Conservation (phyloP, 2,888 invertebrate species). For the Andrena haemorrhoa region DNA sequence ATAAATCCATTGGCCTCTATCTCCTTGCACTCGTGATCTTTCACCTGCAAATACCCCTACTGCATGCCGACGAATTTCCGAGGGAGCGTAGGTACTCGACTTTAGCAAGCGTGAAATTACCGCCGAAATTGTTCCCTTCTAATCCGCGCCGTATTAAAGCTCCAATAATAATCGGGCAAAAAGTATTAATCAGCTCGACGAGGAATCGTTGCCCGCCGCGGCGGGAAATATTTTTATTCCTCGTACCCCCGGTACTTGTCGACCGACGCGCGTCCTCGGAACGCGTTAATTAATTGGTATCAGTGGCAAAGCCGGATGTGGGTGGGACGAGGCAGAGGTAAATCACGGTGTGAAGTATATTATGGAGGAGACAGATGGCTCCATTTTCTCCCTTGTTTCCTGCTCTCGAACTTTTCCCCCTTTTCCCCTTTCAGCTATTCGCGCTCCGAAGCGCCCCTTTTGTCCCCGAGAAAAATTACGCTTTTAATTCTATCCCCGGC, state of each 20-base stretch:
- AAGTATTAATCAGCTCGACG: background rate
- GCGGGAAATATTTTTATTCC: background rate
- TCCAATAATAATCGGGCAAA: background rate
- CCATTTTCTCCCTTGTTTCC: slow-evolving; percentile 9
- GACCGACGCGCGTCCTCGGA: background rate
- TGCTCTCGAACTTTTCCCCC: background rate
- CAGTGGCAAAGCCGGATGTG: background rate
- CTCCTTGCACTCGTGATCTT: background rate
- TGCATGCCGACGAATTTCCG: background rate
- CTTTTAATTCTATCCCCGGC: background rate
- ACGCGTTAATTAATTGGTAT: slow-evolving; percentile 35
- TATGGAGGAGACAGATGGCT: slow-evolving; percentile 21
- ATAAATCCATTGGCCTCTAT: slow-evolving; percentile 40
- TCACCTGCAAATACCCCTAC: slow-evolving; percentile 11
- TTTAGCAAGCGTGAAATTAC: background rate
- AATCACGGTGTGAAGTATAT: slow-evolving; percentile 19
- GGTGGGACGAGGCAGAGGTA: background rate
- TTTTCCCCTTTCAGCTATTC: background rate
- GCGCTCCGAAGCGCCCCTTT: background rate
- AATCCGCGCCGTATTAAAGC: background rate
- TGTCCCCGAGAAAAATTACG: background rate
- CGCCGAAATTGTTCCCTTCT: background rate
- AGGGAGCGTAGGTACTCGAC: background rate
- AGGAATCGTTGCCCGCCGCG: background rate
- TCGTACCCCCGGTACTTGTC: too few relatives aligned